Evolutionary conservation across 2,797 vertebrate genomes (phyloP), one percentile per base, ranked within the genome.

Genomic region (Caiman crocodilus): DNA sequence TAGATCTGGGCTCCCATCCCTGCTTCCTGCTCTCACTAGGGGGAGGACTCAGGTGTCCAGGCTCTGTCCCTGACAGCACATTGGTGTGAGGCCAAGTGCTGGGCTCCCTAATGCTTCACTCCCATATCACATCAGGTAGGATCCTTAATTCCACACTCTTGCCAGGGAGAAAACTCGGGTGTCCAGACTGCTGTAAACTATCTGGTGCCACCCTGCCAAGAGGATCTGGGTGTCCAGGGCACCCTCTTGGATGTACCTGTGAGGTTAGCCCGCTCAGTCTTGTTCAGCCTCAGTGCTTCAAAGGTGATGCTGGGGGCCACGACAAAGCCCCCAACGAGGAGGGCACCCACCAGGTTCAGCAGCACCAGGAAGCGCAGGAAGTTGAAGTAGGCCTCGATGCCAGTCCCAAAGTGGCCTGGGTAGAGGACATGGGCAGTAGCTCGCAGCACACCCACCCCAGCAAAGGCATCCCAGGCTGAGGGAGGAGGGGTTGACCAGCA

Each of bases 321-420:
- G 73, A 98, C 98, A 42, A 99, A 98, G 55, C 96, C 98, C 65
- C 95, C 98, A 14, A 98, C 98, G 61, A 99, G 92, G 57, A 98
- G 94, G 16, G 98, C 98, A 6, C 98, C 98, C 58, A 98, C 85
- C 76, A 98, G 96, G 96, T 99, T 99, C 28, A 99, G 98, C 30
- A 99, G 76, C 59, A 99, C 98, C 95, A 99, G 97, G 95, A 99
- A 99, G n/a, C 98, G 97, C 87, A 99, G 97, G 89, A 99, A 98
- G 57, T 97, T 84, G 92, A 99, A 99, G 94, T 98, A 99, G 67
- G 98, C 99, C 93, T 98, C 97, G 35, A 99, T 99, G 20, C 99
- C 99, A 2, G 98, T 98, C 32, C 99, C 99, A 75, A 98, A 99
- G 93, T 99, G 98, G 23, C 99, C 99, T 99, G 96, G 57, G 90